Conservation (phyloP, 1,140 invertebrate species). For the Caenorhabditis latens region DNA sequence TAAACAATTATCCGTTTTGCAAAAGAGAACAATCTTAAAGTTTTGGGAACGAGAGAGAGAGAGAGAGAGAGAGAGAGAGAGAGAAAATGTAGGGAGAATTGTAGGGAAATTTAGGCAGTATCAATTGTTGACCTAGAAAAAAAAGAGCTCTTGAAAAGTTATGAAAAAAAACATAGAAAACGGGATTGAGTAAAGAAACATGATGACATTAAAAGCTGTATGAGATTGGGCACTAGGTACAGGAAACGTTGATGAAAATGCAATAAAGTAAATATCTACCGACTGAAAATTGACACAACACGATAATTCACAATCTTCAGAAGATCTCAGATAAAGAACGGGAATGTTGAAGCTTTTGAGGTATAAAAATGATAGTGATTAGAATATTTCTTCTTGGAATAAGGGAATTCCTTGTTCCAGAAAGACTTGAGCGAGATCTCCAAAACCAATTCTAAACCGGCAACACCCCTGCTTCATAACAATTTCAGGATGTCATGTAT, state of each 20-base stretch:
- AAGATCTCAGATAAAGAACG: slow-evolving; percentile 1
- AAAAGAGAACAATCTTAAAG: slow-evolving; percentile 53
- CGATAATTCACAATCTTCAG: slow-evolving; percentile 4
- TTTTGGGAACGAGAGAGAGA: slow-evolving; percentile 42
- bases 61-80: background rate
- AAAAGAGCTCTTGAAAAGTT: background rate
- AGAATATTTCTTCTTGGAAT: background rate
- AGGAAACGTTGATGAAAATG: background rate
- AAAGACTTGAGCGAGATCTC: slow-evolving; percentile 37
- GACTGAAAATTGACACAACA: slow-evolving; percentile 1
- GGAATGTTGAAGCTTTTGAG: slow-evolving; percentile 37
- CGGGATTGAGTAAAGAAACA: background rate
- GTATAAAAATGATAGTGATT: slow-evolving; percentile 41
- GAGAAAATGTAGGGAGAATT: background rate
- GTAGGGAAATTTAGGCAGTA: background rate
- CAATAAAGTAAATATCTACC: background rate
- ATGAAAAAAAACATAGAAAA: background rate
- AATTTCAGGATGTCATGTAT: slow-evolving; percentile 22
- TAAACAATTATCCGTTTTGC: slow-evolving; percentile 54
- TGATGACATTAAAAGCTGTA: slow-evolving; percentile 7
- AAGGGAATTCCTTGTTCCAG: background rate
- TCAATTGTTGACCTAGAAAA: background rate
- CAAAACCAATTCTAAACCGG: background rate
- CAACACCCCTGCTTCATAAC: no score
- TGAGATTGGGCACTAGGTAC: background rate